Base-by-base conservation (phyloP, 2,797 vertebrate species). In the Pempheris klunzingeri region DNA sequence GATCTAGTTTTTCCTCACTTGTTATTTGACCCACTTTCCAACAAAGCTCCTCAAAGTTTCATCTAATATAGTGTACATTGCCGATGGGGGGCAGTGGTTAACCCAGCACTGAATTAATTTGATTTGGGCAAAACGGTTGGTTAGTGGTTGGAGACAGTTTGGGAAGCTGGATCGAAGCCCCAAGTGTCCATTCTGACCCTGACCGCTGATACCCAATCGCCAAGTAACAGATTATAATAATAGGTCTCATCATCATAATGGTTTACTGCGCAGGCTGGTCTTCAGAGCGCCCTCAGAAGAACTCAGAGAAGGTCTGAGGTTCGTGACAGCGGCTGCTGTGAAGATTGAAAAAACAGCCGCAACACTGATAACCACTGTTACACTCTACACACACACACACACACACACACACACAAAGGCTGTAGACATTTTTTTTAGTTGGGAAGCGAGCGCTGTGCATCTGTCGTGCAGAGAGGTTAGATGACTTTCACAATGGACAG, bases 401-500 rank as follows among this genome's bases (percentile, higher is more conserved):
- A 53, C 17, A 53, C 36, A 43, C 17, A 66, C 30, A 32, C 28
- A 53, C 62, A 82, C 63, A 81, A 9, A 75, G 30, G 65, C 61
- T 70, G 34, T 32, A 6, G 52, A 24, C 14, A 11, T 52, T 41
- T 38, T 32, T 55, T 52, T 22, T 58, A 28, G 13, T 64, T 43
- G 36, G 22, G 26, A 64, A 53, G 52, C 64, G 50, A 60, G 20
- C 13, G 18, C 78, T 55, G 52, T 54, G 71, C 86, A 84, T 78
- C 89, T 87, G 74, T 74, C 71, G 77, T 47, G 64, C 18, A 30
- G 62, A 63, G 70, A 54, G 72, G 54, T 87, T 81, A 52, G 54
- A 59, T 83, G 36, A 77, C 68, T 68, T 52, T 71, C 52, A 84
- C 80, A 84, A 73, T 74, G 62, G 62, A 82, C 24, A 52, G 82